Base-by-base conservation (phyloP, 1,140 invertebrate genomes). In the Telenomus remus region DNA sequence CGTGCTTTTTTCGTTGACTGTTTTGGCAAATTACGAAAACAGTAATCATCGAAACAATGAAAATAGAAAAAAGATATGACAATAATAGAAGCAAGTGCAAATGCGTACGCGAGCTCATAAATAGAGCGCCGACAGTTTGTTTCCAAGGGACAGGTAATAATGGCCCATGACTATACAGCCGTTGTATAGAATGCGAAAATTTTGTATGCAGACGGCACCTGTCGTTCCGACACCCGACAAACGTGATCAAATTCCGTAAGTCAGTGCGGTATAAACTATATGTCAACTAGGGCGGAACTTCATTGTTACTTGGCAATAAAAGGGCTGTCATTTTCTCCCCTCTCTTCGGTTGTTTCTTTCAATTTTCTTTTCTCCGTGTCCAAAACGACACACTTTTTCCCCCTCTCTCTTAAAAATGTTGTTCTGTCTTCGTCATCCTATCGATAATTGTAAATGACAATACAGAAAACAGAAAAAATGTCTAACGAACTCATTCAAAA, bases 161-260 rank as follows among this genome's bases (percentile, higher is more conserved):
- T 80, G 77, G 79, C 49, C 65, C 73, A 76, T 79, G 72, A 66
- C 60, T 60, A 48, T 63, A 73, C 48, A 71, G 55, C 33, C 64
- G 56, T 48, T 55, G 57, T 51, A 65, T 47, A 59, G 69, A 69
- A 71, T 63, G 53, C 61, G 47, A 50, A 61, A 69, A 77, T 76
- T 83, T 83, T 82, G 81, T 83, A 83, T 83, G 82, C 82, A 83
- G 82, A 83, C 81, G 59, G 73, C 80, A 74, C 63, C 64, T 79
- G 68, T 81, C 82, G 80, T 80, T 82, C 82, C 80, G 78, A 83
- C 82, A 80, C 80, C 78, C 79, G 73, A 54, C 69, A 82, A 78
- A 73, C 80, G 82, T 83, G 82, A 83, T 82, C 80, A 82, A 81
- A 83, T 83, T 80, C 78, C 77, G 68, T 68, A 79, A 76, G 70